Conservation (phyloP, 2,797 vertebrate species). For the Tapirus indicus region DNA sequence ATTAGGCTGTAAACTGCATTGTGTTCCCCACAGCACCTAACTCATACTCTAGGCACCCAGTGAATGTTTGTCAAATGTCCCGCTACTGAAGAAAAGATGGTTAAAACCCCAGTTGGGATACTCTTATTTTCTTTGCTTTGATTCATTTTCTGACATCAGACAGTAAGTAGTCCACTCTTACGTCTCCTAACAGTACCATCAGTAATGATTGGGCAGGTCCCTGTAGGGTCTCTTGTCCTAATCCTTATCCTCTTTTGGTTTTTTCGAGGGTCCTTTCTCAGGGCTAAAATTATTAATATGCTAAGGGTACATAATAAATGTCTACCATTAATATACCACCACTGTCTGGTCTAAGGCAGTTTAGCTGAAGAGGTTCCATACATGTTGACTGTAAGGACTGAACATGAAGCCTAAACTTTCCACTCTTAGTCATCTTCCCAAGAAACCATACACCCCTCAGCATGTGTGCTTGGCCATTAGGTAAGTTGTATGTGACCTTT, state of each 20-base stretch:
- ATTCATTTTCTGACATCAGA: not conserved
- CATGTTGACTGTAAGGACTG: constrained; percentile 33
- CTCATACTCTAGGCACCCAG: not conserved
- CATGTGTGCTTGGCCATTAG: constrained; percentile 70
- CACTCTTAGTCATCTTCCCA: constrained; percentile 74
- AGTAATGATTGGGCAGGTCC: not conserved
- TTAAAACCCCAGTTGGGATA: not conserved
- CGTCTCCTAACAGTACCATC: not conserved
- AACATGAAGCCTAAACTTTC: not conserved
- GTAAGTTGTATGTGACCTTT: constrained; percentile 81
- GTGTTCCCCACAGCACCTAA: not conserved
- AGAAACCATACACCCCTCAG: constrained; percentile 79
- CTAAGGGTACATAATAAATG: constrained; percentile 87
- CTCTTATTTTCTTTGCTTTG: not conserved
- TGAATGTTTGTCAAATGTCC: not conserved
- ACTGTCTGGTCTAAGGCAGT: constrained; percentile 84
- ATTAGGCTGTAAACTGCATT: not conserved
- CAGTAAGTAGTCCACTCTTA: not conserved
- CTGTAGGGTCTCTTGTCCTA: not conserved
- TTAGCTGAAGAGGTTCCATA: constrained; percentile 87
- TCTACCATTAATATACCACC: constrained; percentile 88
- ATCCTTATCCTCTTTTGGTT: constrained; percentile 44
- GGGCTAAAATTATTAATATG: constrained; percentile 81
- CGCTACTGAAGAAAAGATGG: not conserved
- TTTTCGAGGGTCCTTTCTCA: constrained; percentile 60